Conservation (phyloP, 2,797 vertebrate genomes). For the Cyclura pinguis region DNA sequence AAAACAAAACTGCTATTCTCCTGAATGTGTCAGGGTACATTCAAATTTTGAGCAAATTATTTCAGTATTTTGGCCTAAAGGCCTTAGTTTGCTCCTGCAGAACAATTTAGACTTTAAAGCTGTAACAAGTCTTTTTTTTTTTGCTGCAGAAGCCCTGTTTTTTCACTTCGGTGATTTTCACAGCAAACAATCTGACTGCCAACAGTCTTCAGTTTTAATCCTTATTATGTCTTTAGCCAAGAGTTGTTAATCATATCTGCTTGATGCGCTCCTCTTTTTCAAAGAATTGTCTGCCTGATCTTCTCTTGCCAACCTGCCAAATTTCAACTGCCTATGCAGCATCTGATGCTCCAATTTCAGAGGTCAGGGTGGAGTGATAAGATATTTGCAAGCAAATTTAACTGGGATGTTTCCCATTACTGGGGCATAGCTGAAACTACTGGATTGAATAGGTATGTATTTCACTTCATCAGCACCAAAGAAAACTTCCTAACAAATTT, state of each 20-base stretch:
- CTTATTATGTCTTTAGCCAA: not conserved
- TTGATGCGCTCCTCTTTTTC: not conserved
- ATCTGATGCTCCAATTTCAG: not conserved
- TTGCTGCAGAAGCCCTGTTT: not conserved
- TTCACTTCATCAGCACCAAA: not conserved
- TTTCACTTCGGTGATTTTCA: not conserved
- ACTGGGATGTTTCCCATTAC: not conserved
- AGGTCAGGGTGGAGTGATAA: not conserved
- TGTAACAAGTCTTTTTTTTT: not conserved
- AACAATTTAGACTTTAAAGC: not conserved
- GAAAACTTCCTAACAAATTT: not conserved
- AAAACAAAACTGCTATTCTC: not conserved
- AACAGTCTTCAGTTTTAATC: not conserved
- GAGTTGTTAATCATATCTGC: not conserved
- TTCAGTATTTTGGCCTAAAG: not conserved
- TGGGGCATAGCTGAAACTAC: not conserved
- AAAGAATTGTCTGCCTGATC: not conserved
- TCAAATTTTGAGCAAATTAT: not conserved
- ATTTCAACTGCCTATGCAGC: not conserved
- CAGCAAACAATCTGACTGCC: not conserved
- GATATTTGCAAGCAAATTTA: no score
- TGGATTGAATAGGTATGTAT: not conserved
- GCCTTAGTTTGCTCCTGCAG: not conserved
- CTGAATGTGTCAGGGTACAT: not conserved
- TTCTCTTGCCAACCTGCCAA: no score